phyloP scores from a whole-genome alignment of 2,113 vertebrate genomes.

The Chauna torquata region DNA sequence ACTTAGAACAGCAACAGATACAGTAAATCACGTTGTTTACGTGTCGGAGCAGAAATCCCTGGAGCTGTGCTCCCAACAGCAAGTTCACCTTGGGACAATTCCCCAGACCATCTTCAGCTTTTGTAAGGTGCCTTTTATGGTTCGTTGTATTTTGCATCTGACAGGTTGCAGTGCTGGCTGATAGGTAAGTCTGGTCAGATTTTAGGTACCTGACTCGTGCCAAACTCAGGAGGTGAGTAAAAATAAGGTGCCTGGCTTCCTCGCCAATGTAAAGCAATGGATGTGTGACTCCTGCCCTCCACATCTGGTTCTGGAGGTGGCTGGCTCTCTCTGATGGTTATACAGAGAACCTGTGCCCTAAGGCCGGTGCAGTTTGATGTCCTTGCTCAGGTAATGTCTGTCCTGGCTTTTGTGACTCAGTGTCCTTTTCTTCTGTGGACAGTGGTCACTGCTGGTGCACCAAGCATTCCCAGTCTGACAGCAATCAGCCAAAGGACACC shows the following conservation, averaged over 20 bases:
- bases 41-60: background rate
- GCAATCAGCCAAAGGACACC: background rate
- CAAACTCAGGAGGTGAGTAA: background rate
- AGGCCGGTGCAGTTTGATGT: background rate
- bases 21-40: slow-evolving; percentile 18
- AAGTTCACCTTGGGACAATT: slow-evolving; percentile 24
- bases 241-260: background rate
- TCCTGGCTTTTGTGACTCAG: background rate
- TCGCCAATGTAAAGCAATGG: background rate
- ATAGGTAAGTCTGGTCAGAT: background rate
- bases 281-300: background rate
- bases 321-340: background rate
- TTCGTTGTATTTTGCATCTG: background rate
- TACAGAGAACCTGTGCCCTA: background rate
- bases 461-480: background rate
- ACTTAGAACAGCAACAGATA: slow-evolving; percentile 21
- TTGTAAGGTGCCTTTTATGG: background rate
- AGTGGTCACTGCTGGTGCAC: background rate
- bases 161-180: background rate
- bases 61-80: background rate
- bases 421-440: background rate
- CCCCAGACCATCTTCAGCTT: background rate
- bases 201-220: background rate
- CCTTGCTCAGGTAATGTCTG: background rate
- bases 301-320: background rate